Percentiles rank a stretch among this genome's conserved stretches.
phyloP scores from a whole-genome alignment of 2,113 vertebrate species.

The Gasterosteus aculeatus region DNA sequence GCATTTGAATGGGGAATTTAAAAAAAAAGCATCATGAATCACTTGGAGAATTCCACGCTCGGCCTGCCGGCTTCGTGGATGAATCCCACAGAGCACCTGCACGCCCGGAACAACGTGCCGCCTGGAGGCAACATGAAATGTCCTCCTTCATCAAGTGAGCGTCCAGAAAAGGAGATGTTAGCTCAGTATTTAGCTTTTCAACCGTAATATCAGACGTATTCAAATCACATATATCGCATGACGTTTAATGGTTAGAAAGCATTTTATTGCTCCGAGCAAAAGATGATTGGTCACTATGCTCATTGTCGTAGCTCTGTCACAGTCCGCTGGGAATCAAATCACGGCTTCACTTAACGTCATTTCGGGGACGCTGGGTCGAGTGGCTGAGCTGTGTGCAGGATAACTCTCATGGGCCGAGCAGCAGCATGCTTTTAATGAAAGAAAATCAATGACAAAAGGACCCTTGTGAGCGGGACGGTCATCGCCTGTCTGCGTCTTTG shows the following conservation, averaged over 20 bases:
- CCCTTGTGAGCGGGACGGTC: constrained; percentile 16
- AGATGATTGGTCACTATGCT: neutral
- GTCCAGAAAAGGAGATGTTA: constrained; percentile 11
- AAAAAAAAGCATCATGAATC: constrained; percentile 58
- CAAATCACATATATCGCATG: neutral
- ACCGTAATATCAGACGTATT: neutral
- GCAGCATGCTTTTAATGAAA: constrained; percentile 3
- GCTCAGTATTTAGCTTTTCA: constrained; percentile 9
- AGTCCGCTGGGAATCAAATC: constrained; percentile 13
- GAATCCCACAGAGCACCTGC: constrained; percentile 76
- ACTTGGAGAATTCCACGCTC: constrained; percentile 56
- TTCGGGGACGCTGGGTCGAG: neutral
- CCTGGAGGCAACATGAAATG: constrained; percentile 47
- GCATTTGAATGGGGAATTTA: constrained; percentile 53
- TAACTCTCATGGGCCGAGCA: constrained; percentile 16
- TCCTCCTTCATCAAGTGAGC: constrained; percentile 14
- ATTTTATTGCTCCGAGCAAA: neutral
- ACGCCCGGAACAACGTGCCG: constrained; percentile 68
- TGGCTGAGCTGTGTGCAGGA: neutral
- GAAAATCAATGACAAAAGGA: constrained; percentile 12
- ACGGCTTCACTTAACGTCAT: constrained; percentile 9
- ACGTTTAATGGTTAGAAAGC: neutral
- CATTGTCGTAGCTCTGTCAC: constrained; percentile 6
- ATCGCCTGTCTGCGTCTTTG: constrained; percentile 15
- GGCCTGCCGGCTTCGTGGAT: constrained; percentile 68